Evolutionary conservation across 2,113 vertebrate species (phyloP), one percentile per base, ranked within the genome.

Genomic region (Machaerirhynchus nigripectus): DNA sequence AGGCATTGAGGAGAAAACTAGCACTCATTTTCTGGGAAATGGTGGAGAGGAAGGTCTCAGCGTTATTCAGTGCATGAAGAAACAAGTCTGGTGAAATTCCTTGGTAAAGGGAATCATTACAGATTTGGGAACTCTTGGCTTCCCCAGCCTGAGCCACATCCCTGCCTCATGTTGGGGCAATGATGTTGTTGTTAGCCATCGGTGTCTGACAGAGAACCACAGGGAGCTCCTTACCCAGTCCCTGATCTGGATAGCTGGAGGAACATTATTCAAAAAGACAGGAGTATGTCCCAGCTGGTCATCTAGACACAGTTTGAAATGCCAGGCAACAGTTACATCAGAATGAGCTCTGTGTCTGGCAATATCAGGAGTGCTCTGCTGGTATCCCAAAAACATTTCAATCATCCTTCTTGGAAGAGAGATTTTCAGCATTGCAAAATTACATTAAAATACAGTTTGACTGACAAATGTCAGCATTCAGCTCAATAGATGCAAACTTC

Each of bases 221-320:
- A 59, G 39, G 44, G 35, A 90, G 47, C 24, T 77, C 33, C 46
- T 84, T 50, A 81, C 5, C 16, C 35, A 30, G 33, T 35, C 23
- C 44, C 47, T 71, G 64, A 49, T 67, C 42, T 44, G 68, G 71
- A 50, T 86, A 88, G 84, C 73, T 87, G 80, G 52, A 90, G 56
- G 15, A 92, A 40, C 33, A 23, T 27, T 14, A 55, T 61, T 88
- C 4, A 20, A 57, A 91, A 60, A 79, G n/a, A 64, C 20, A 69
- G 70, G 46, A 76, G n/a, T 70, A 69, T 55, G 27, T 64, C 63
- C 50, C 84, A 92, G 59, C 55, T 91, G 69, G 77, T 70, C 86
- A 84, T 59, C 85, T 77, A 77, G 67, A 84, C 83, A 78, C 33
- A 70, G 47, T 37, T 59, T 90, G 68, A 93, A 93, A 78, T 74